phyloP scores from a whole-genome alignment of 2,888 invertebrate genomes.

The Crocallis elinguaria region DNA sequence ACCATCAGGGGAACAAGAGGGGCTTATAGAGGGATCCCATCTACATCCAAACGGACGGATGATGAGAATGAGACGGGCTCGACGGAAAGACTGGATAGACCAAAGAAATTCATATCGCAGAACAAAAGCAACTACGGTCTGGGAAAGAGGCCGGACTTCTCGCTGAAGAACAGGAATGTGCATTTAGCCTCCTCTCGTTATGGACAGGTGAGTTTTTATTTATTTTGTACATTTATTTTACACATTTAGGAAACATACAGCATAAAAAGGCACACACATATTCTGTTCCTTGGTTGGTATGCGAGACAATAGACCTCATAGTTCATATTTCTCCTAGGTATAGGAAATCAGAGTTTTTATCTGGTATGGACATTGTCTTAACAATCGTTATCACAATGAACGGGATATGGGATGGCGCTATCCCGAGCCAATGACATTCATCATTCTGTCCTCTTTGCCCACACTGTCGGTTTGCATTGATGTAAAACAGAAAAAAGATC shows the following conservation, averaged over 20 bases:
- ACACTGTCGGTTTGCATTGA: no score
- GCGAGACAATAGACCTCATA: no score
- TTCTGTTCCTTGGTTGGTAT: no score
- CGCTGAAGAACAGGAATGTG: slow-evolving; percentile 78
- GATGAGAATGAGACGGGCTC: slow-evolving; percentile 69
- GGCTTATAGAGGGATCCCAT: slow-evolving; percentile 73
- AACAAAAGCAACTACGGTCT: slow-evolving; percentile 75
- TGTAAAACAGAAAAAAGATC: no score
- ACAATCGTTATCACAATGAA: no score
- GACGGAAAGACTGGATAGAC: slow-evolving; percentile 78
- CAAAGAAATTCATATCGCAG: slow-evolving; percentile 80
- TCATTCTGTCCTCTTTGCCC: no score
- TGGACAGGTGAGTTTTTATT: slow-evolving; percentile 73
- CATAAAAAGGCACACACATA: no score
- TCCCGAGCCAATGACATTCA: no score
- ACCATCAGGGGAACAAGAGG: slow-evolving; percentile 77
- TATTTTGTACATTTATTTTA: not conserved
- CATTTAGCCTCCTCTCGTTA: slow-evolving; percentile 79
- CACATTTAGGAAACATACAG: not conserved
- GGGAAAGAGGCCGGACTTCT: slow-evolving; percentile 79
- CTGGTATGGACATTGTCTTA: no score
- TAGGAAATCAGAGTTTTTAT: no score
- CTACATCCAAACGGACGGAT: slow-evolving; percentile 74
- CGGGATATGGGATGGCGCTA: no score
- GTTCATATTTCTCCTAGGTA: no score